phyloP scores from a whole-genome alignment of 2,113 vertebrate species.

The Archocentrus centrarchus region DNA sequence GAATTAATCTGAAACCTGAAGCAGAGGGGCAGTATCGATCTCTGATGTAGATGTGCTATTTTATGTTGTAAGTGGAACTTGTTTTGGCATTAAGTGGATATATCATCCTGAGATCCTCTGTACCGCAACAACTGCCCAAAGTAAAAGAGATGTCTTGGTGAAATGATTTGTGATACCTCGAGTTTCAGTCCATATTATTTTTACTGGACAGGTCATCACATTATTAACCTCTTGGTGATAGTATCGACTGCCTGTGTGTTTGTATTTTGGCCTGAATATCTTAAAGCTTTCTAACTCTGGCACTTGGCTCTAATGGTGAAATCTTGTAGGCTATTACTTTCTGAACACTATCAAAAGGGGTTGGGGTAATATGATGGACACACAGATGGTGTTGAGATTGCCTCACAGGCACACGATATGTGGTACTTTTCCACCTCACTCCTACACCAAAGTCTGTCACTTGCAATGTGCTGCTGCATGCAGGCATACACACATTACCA shows the following conservation, averaged over 20 bases:
- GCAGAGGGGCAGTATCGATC: constrained; percentile 49
- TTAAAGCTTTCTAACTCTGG: not conserved
- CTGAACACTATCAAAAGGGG: constrained; percentile 13
- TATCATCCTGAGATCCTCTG: not conserved
- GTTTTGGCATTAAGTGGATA: constrained; percentile 31
- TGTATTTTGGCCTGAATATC: not conserved
- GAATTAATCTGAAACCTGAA: constrained; percentile 37
- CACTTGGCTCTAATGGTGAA: constrained; percentile 9
- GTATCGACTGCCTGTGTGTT: not conserved
- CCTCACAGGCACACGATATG: constrained; percentile 68
- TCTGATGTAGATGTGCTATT: constrained; percentile 28
- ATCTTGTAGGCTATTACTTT: constrained; percentile 15
- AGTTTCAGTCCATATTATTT: not conserved
- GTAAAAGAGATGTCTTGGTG: not conserved
- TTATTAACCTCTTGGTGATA: not conserved
- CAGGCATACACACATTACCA: constrained; percentile 17
- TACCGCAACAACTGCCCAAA: not conserved
- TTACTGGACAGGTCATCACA: not conserved
- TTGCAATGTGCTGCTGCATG: constrained; percentile 31
- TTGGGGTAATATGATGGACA: constrained; percentile 36
- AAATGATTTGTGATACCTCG: constrained; percentile 8
- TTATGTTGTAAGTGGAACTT: constrained; percentile 40
- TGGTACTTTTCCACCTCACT: constrained; percentile 69
- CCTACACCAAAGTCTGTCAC: constrained; percentile 71
- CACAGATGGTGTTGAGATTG: constrained; percentile 71